Base-by-base conservation (phyloP, 1,140 invertebrate species). In the Drosophila cardini region DNA sequence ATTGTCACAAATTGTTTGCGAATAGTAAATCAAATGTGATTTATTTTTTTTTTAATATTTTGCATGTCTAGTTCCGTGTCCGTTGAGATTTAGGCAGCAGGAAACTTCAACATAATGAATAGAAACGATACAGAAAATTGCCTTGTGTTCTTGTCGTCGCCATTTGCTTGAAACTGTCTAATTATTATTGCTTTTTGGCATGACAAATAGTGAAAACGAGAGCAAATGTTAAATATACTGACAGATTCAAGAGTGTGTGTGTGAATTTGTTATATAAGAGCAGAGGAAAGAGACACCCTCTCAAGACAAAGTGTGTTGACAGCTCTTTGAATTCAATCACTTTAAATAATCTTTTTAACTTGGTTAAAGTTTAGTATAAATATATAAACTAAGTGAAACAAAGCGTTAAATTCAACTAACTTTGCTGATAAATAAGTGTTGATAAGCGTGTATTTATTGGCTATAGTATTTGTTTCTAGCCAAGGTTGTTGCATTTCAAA, bases 1-100 rank as follows among this genome's bases (percentile, higher is more conserved):
- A 73, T 62, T 62, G 65, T 40, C 64, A 69, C 57, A 74, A 56
- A 74, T 52, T 63, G 52, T 56, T 70, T 55, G 38, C 18, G 30
- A 16, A n/a, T 13, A 38, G 42, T 61, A 48, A 73, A 73, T 72
- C 70, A 72, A 60, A 32, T 60, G 16, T 46, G 46, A 63, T 53
- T 53, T 63, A 53, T 63, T 30, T 52, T 53, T 53, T 63, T 42
- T 63, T 30, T 52, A 43, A 58, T 58, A 36, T 11, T n/a, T 10
- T 9, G 9, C 36, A 13, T 45, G 32, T 60, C 46, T 45, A 60
- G 70, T 72, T 72, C 70, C 70, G 70, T 21, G 38, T 60, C n/a
- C 50, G 53, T 43, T 46, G 8, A 36, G 45, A 52, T 57, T 65
- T 65, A 43, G 53, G 11, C 55, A 45, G 46, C 55, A 72, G 55